A percentile compares a stretch with the other conserved stretches of the same genome.
Evolutionary conservation across 2,113 vertebrate genomes (phyloP).

Genomic region (Echinops telfairi): DNA sequence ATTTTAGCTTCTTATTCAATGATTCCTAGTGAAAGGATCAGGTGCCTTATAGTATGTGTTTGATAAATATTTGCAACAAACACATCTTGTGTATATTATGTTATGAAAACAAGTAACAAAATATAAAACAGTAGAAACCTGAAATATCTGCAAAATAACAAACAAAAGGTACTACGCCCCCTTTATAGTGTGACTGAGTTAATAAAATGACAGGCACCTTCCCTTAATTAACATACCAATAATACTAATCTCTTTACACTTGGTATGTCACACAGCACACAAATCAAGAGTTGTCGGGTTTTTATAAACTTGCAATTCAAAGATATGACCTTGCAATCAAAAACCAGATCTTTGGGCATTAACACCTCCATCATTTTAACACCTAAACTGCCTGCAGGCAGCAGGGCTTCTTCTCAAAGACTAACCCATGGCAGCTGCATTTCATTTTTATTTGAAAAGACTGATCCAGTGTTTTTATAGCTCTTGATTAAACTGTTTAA

Average conservation of each 20-base stretch:
- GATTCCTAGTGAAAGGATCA: neutral
- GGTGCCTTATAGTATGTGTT: neutral
- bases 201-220: slow-evolving; percentile 52
- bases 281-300: slow-evolving; percentile 7
- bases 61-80: slow-evolving; percentile 3
- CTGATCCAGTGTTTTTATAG: slow-evolving; percentile 72
- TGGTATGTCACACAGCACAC: neutral
- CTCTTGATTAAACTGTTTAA: slow-evolving; percentile 77
- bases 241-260: slow-evolving; percentile 16
- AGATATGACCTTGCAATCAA: slow-evolving; percentile 7
- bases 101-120: slow-evolving; percentile 16
- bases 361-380: slow-evolving; percentile 36
- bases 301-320: slow-evolving; percentile 50
- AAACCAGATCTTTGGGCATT: slow-evolving; percentile 43
- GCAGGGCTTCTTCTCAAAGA: slow-evolving; percentile 50
- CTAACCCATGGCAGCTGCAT: slow-evolving; percentile 53
- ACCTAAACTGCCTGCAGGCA: slow-evolving; percentile 12
- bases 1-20: no score
- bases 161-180: neutral
- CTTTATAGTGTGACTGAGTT: slow-evolving; percentile 1
- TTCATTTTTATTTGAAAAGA: slow-evolving; percentile 79
- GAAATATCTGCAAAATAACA: neutral
- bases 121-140: neutral
- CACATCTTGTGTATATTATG: slow-evolving; percentile 38
- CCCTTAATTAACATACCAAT: slow-evolving; percentile 14